These are phyloP conservation scores for Dyspetes luteomarginatus DNA, from an alignment of 2,888 invertebrate genomes.

Conservation along the genomic window DNA sequence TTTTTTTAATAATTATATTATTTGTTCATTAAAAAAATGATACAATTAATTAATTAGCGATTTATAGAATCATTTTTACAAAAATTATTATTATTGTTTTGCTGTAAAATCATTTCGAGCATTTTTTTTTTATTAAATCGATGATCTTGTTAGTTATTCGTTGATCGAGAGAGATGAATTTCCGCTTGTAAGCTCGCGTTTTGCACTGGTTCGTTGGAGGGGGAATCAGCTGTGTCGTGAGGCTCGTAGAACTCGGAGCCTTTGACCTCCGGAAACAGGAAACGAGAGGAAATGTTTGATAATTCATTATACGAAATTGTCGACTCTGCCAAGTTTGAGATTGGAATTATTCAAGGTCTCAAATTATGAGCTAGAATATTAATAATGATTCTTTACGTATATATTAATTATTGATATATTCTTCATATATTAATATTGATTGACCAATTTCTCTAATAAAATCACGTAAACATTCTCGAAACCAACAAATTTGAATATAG, in stretches of 20 bases:
- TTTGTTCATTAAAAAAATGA: too few relatives aligned
- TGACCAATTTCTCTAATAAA: too few relatives aligned
- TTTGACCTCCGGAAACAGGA: constrained; percentile 54
- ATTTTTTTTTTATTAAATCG: background rate
- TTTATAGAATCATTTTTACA: background rate
- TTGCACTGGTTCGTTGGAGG: background rate
- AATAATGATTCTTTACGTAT: too few relatives aligned
- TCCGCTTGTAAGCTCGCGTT: background rate
- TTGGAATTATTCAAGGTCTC: too few relatives aligned
- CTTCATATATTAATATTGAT: too few relatives aligned
- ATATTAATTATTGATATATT: too few relatives aligned
- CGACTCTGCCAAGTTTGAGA: too few relatives aligned
- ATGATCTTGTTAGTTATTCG: background rate
- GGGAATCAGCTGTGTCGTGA: constrained; percentile 65
- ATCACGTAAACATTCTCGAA: too few relatives aligned
- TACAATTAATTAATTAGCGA: background rate
- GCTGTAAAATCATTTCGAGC: background rate
- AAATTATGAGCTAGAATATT: too few relatives aligned
- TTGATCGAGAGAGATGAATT: background rate
- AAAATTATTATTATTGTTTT: background rate
- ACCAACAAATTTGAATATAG: too few relatives aligned
- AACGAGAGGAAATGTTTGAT: too few relatives aligned
- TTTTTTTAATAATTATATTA: background rate
- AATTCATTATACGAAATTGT: too few relatives aligned
- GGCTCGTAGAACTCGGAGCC: constrained; percentile 53